Percentiles rank a stretch among this genome's conserved stretches.
These are phyloP conservation scores for Mobula birostris DNA, from an alignment of 2,113 vertebrate species.

Conservation along the genomic window DNA sequence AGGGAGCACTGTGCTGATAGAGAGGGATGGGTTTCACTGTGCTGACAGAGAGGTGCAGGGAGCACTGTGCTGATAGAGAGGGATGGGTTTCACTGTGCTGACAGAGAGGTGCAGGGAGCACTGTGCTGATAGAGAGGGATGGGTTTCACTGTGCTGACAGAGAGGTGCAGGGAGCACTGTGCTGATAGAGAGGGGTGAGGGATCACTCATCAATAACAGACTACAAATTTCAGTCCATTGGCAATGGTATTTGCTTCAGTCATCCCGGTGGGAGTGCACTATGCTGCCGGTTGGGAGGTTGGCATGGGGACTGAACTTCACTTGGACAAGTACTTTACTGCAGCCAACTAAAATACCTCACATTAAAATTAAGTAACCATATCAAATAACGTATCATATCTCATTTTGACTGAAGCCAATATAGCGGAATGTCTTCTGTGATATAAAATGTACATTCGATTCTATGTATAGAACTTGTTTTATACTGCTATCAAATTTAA, in stretches of 20 bases:
- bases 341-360: background rate
- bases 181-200: too few species aligned
- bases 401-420: background rate
- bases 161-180: too few species aligned
- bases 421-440: background rate
- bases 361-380: background rate
- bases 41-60: too few species aligned
- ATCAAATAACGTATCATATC: background rate
- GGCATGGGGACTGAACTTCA: background rate
- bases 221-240: background rate
- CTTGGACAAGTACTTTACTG: background rate
- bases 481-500: background rate
- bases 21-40: too few species aligned
- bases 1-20: too few species aligned
- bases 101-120: too few species aligned
- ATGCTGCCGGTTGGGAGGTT: background rate
- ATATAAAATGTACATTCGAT: too few species aligned
- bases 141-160: too few species aligned
- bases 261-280: background rate
- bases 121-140: too few species aligned
- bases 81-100: too few species aligned
- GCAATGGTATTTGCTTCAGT: too few species aligned
- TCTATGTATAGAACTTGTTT: background rate
- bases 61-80: too few species aligned
- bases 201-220: background rate